Conservation (phyloP, 2,797 vertebrate genomes). For the Neosalanx taihuensis region DNA sequence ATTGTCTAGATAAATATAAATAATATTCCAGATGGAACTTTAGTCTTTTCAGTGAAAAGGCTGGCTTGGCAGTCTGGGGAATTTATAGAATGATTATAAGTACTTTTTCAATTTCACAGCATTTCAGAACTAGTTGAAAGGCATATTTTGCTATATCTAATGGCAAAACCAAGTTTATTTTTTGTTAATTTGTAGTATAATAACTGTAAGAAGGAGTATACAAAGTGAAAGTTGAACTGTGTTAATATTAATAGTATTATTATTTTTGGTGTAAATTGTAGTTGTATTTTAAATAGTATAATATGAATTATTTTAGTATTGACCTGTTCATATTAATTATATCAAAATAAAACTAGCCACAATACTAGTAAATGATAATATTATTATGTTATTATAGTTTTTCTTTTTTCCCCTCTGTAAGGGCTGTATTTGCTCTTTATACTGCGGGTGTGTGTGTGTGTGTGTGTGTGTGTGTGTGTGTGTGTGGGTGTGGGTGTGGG, state of each 20-base stretch:
- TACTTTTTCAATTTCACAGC: background rate
- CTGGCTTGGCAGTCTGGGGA: background rate
- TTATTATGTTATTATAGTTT: too few relatives aligned
- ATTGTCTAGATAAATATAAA: background rate
- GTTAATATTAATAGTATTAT: background rate
- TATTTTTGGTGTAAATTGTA: background rate
- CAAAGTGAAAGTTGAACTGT: background rate
- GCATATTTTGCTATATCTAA: too few relatives aligned
- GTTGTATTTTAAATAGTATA: too few relatives aligned
- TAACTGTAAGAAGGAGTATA: background rate
- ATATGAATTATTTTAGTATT: too few relatives aligned
- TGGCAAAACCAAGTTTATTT: too few relatives aligned
- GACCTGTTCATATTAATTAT: too few relatives aligned
- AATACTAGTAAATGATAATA: too few relatives aligned
- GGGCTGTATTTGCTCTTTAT: background rate
- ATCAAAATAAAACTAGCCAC: too few relatives aligned
- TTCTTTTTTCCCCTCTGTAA: background rate
- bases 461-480: too few relatives aligned
- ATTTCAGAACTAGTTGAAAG: background rate
- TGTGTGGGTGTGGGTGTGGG: too few relatives aligned
- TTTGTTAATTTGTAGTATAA: background rate
- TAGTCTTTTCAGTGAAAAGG: background rate
- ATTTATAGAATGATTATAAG: slow-evolving; percentile 5
- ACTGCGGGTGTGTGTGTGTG: too few relatives aligned
- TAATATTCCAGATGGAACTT: background rate